These are phyloP conservation scores for Nasonia longicornis DNA, from an alignment of 1,140 invertebrate genomes.

Conservation along the genomic window DNA sequence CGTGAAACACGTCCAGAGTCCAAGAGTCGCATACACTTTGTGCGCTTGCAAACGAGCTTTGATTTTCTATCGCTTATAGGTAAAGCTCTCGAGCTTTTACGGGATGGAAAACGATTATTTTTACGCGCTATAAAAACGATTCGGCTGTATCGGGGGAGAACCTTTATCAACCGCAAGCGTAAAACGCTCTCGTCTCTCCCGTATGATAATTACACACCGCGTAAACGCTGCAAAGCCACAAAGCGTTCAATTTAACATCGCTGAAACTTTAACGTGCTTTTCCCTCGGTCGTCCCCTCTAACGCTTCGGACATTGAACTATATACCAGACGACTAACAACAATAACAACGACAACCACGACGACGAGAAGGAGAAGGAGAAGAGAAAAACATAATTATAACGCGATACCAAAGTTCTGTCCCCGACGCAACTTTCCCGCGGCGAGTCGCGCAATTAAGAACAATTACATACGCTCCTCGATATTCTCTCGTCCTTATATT, in stretches of 20 bases:
- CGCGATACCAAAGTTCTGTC: conserved; percentile 20
- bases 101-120: no score
- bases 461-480: conserved; percentile 27
- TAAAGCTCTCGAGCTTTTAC: no score
- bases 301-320: conserved; percentile 22
- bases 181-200: background rate
- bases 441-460: conserved; percentile 27
- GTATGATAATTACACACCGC: background rate
- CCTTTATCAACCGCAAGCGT: background rate
- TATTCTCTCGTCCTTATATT: background rate
- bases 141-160: background rate
- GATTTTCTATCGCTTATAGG: no score
- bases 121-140: no score
- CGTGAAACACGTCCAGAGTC: no score
- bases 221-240: conserved; percentile 11
- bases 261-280: conserved; percentile 28
- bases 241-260: conserved; percentile 29
- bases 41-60: no score
- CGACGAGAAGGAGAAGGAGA: background rate
- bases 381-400: background rate
- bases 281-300: conserved; percentile 8
- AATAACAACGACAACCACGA: no score
- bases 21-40: no score
- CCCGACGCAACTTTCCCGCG: background rate
- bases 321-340: background rate